Percentiles rank a stretch among this genome's conserved stretches.
Evolutionary conservation across 2,113 vertebrate genomes (phyloP).

Genomic region (Hemicordylus capensis): DNA sequence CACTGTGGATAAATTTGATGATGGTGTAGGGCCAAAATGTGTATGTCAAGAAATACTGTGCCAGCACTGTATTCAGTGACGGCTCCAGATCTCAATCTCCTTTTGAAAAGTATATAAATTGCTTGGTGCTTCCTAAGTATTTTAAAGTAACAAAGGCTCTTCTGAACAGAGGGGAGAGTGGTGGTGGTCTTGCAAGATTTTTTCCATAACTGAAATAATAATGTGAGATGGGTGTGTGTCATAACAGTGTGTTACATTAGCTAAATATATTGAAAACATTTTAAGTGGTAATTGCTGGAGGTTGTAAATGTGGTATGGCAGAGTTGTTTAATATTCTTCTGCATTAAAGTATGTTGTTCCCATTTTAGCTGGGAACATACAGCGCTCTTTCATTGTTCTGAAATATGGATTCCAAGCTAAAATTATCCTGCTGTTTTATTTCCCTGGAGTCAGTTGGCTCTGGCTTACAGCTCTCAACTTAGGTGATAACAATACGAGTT

Average conservation of each 20-base stretch:
- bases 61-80: neutral
- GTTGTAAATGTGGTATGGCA: accelerated
- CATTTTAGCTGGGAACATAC: neutral
- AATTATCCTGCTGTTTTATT: neutral
- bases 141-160: neutral
- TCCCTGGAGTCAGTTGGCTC: neutral
- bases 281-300: neutral
- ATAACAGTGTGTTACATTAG: too few species aligned
- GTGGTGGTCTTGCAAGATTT: neutral
- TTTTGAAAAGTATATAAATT: neutral
- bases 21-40: neutral
- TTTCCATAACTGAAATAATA: neutral
- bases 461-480: neutral
- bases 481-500: neutral
- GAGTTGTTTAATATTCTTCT: conserved; percentile 3
- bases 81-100: neutral
- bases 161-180: neutral
- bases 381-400: conserved; percentile 26
- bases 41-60: neutral
- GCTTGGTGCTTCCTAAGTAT: neutral
- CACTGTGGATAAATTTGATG: neutral
- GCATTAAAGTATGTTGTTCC: neutral
- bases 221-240: too few species aligned
- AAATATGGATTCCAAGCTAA: conserved; percentile 5
- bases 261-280: neutral